Base-by-base conservation (phyloP, 1,140 invertebrate species). In the Drosophila littoralis region DNA sequence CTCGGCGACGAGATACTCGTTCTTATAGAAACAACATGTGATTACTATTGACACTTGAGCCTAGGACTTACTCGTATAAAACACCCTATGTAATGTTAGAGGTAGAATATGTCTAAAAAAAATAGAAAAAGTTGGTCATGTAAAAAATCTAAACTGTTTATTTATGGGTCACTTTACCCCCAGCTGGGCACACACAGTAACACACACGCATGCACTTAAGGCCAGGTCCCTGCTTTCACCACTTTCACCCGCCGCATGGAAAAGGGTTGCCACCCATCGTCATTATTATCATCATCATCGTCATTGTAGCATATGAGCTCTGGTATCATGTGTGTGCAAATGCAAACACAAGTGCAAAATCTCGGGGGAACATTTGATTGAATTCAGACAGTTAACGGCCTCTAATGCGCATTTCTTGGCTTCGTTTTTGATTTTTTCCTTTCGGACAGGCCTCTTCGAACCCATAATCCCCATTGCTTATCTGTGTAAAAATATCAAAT, bases 311-410 rank as follows among this genome's bases (percentile, higher is more conserved):
- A 51, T 35, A 35, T 51, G 50, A 51, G 13, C 15, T 75, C 43
- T 48, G 69, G 69, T 88, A 88, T 80, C 80, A 83, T 88, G 80
- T 88, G 80, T 88, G 83, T 78, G 79, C 75, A 55, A 72, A 64
- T 69, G 82, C 76, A 86, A 86, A 86, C 82, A 86, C 73, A 77
- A 83, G 76, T 88, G 77, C 74, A 89, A 88, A 88, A 57, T 84
- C 83, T 86, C 83, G 66, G 66, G 84, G 84, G 83, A 77, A 89
- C 83, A 89, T 88, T 88, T 88, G 83, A 88, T 88, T 88, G 83
- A 88, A 88, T 89, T 89, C 77, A 83, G 72, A 79, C 74, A 80
- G 76, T 84, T 84, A 78, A 79, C 80, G 67, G 64, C 73, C 54
- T 71, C 63, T 74, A 89, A 85, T 89, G 84, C 85, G 84, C 85